Conservation (phyloP, 2,113 vertebrate species). For the Myotis davidii region DNA sequence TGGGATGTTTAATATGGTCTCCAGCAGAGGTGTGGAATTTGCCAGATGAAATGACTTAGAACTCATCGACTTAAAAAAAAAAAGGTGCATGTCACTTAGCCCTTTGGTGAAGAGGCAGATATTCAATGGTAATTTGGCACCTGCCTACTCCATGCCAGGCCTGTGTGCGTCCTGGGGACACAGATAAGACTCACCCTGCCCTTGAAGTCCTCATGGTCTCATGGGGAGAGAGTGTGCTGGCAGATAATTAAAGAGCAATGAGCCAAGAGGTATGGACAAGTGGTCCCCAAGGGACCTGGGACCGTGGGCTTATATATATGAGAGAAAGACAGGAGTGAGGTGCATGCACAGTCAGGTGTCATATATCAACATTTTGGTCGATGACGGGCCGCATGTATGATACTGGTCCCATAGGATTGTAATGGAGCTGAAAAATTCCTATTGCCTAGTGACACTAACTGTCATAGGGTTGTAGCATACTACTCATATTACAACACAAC, state of each 20-base stretch:
- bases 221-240: not conserved
- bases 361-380: not conserved
- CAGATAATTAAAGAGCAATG: not conserved
- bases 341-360: not conserved
- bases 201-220: not conserved
- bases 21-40: not conserved
- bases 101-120: not conserved
- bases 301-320: not conserved
- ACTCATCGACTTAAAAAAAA: not conserved
- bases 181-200: not conserved
- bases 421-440: not conserved
- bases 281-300: not conserved
- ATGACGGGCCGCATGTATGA: accelerated
- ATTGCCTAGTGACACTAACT: not conserved
- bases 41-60: not conserved
- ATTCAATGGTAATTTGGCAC: not conserved
- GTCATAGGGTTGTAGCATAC: not conserved
- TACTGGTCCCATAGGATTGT: not conserved
- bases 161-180: not conserved
- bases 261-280: not conserved
- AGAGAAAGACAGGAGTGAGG: not conserved
- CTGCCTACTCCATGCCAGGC: not conserved
- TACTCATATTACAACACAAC: not conserved
- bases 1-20: not conserved
- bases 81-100: too few species aligned